Percentiles rank a stretch among this genome's conserved stretches.
Conservation (phyloP, 1,140 invertebrate genomes). For the Drosophila tropicalis region DNA sequence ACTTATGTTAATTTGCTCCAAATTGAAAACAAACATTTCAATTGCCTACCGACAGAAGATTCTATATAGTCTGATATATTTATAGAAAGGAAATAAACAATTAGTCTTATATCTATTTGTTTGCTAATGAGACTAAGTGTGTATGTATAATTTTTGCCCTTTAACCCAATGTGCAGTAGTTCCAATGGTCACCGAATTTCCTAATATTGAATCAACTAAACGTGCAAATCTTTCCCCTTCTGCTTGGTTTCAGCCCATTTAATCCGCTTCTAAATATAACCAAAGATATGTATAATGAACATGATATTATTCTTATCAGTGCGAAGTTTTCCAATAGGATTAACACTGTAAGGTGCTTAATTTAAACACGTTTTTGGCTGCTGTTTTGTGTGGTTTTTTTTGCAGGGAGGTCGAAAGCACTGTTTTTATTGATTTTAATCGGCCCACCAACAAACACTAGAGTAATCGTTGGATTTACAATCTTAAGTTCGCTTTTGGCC, state of each 20-base stretch:
- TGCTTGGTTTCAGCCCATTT: background rate
- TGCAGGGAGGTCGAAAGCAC: conserved; percentile 24
- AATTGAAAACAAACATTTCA: too few relatives aligned
- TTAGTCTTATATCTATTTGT: background rate
- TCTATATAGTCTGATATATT: too few relatives aligned
- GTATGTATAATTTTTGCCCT: background rate
- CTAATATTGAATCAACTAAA: too few relatives aligned
- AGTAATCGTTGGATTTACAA: conserved; percentile 48
- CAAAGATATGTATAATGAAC: background rate
- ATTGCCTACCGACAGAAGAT: too few relatives aligned
- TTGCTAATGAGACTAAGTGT: background rate
- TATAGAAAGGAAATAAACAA: too few relatives aligned
- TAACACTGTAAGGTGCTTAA: background rate
- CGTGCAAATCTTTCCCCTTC: background rate
- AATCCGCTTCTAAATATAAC: conserved; percentile 1
- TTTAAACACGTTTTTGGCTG: conserved; percentile 40
- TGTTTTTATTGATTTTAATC: conserved; percentile 77
- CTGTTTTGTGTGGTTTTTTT: background rate
- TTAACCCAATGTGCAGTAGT: background rate
- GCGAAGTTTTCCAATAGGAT: conserved; percentile 23
- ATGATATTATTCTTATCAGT: background rate
- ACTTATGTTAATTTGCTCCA: too few relatives aligned
- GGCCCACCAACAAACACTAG: conserved; percentile 28
- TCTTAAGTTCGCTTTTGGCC: conserved; percentile 36
- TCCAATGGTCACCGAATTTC: background rate